Conservation (phyloP, 2,797 vertebrate species). For the Pseudomugil gertrudae region DNA sequence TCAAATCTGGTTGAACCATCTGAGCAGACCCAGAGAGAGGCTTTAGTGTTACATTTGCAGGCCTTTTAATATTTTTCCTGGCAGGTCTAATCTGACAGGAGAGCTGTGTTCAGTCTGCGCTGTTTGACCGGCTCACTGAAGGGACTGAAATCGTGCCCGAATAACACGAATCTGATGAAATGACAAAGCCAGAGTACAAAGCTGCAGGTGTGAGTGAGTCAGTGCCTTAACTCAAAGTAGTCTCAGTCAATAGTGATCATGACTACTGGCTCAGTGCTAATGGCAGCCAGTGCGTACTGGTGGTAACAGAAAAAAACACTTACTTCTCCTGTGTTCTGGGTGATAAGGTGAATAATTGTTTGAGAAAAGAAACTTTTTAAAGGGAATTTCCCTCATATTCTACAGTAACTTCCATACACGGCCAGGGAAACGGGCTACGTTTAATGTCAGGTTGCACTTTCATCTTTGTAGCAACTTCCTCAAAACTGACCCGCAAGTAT, state of each 20-base stretch:
- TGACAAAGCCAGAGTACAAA: constrained; percentile 41
- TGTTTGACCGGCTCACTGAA: constrained; percentile 10
- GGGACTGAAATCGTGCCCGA: constrained; percentile 25
- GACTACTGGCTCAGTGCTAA: not conserved
- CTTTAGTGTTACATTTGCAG: constrained; percentile 5
- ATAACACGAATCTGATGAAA: constrained; percentile 33
- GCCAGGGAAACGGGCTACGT: not conserved
- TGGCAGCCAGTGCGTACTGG: not conserved
- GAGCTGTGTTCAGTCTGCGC: constrained; percentile 10
- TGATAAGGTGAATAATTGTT: constrained; percentile 7
- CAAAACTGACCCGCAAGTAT: not conserved
- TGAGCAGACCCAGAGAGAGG: not conserved
- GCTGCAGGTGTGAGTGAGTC: constrained; percentile 50
- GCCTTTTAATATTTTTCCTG: not conserved
- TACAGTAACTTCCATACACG: constrained; percentile 4
- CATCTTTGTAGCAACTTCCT: not conserved
- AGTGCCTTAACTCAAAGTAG: constrained; percentile 27
- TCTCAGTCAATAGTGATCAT: constrained; percentile 15
- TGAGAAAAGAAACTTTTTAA: not conserved
- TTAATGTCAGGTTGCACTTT: constrained; percentile 3
- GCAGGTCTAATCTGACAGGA: not conserved
- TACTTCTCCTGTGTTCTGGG: not conserved
- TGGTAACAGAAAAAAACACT: not conserved
- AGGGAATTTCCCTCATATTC: constrained; percentile 7
- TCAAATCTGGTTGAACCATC: not conserved